phyloP scores from a whole-genome alignment of 2,888 invertebrate genomes.

The Metallyticus violacea region DNA sequence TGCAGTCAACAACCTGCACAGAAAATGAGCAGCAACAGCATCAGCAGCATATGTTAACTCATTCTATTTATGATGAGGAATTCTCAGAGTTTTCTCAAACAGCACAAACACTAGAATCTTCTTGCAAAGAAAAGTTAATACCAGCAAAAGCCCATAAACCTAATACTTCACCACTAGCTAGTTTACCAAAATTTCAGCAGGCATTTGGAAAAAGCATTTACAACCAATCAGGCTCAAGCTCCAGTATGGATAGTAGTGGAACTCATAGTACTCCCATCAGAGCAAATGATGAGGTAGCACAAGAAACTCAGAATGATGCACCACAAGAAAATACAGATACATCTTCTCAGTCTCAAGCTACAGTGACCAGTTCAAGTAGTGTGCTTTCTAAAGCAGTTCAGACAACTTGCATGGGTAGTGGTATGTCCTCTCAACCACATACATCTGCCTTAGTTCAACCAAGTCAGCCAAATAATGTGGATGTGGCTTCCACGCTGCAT shows the following conservation, averaged over 20 bases:
- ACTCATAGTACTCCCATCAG: background rate
- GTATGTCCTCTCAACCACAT: background rate
- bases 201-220: constrained; percentile 72
- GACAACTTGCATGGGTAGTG: constrained; percentile 36
- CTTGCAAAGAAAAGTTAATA: background rate
- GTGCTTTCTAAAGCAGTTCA: constrained; percentile 47
- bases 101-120: background rate
- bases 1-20: background rate
- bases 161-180: constrained; percentile 40
- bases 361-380: constrained; percentile 35
- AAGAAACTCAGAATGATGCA: background rate
- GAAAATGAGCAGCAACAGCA: background rate
- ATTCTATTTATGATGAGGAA: background rate
- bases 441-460: background rate
- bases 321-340: background rate
- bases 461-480: background rate
- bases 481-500: background rate
- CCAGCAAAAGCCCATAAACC: constrained; percentile 1
- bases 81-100: background rate
- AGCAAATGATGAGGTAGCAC: background rate
- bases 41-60: background rate
- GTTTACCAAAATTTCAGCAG: constrained; percentile 74
- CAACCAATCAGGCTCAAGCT: constrained; percentile 16
- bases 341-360: background rate
- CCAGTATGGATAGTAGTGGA: background rate